Conservation (phyloP, 2,797 vertebrate genomes). For the Fratercula arctica region DNA sequence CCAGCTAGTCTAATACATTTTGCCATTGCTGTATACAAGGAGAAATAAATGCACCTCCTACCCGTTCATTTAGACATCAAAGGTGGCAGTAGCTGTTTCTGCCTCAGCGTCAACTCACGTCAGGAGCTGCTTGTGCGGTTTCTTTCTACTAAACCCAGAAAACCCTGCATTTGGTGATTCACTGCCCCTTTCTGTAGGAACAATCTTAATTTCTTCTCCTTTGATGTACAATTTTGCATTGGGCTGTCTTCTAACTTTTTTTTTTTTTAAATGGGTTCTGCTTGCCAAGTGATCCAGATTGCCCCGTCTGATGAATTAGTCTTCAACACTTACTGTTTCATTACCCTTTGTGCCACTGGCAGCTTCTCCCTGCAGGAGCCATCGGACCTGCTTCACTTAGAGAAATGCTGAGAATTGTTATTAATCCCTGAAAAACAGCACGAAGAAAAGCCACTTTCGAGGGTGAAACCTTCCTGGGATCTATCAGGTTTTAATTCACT, state of each 20-base stretch:
- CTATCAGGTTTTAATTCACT: background rate
- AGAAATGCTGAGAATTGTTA: background rate
- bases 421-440: background rate
- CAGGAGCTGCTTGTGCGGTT: background rate
- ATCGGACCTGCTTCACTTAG: background rate
- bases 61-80: background rate
- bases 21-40: background rate
- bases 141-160: background rate
- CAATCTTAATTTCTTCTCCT: background rate
- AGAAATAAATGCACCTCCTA: background rate
- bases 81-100: background rate
- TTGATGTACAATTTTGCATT: background rate
- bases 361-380: background rate
- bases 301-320: conserved; percentile 18
- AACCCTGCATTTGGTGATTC: background rate
- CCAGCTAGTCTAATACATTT: background rate
- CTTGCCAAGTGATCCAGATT: conserved; percentile 33
- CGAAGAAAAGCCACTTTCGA: background rate
- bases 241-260: background rate
- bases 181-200: background rate
- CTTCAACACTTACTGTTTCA: background rate
- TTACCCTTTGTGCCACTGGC: conserved; percentile 18
- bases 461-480: background rate
- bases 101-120: background rate
- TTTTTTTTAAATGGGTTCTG: background rate